Conservation (phyloP, 2,113 vertebrate genomes). For the Puffinus mauretanicus region DNA sequence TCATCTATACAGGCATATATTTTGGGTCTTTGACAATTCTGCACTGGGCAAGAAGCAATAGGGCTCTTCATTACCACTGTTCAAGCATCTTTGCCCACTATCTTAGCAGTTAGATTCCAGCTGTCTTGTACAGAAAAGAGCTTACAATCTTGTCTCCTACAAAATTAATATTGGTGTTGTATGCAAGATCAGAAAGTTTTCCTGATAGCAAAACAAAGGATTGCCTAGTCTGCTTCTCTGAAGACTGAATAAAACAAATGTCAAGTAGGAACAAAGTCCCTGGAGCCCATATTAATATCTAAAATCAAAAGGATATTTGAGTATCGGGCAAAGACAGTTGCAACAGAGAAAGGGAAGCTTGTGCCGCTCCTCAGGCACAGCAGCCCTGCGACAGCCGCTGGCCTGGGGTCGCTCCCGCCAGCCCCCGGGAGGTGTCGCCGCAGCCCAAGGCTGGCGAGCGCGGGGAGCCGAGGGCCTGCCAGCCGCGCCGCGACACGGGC, state of each 20-base stretch:
- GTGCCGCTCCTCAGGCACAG: accelerated
- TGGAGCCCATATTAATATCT: accelerated
- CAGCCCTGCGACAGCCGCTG: background rate
- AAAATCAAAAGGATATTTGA: accelerated
- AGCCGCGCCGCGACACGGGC: too few relatives aligned
- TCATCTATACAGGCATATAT: background rate
- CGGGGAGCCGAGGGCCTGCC: background rate
- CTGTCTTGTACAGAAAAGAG: background rate
- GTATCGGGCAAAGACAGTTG: accelerated
- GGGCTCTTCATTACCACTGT: background rate
- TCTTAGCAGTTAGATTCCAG: background rate
- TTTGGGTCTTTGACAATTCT: background rate
- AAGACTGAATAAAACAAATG: background rate
- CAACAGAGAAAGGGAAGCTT: accelerated
- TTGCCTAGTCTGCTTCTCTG: background rate
- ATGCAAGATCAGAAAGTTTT: background rate
- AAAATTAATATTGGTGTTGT: background rate
- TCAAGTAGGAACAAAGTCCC: background rate
- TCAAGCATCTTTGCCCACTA: background rate
- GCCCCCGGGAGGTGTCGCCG: constrained; percentile 69
- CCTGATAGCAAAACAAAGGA: background rate
- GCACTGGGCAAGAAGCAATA: background rate
- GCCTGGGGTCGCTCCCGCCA: background rate
- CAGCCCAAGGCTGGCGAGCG: constrained; percentile 16
- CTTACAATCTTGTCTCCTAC: background rate